Base-by-base conservation (phyloP, 92 coral and sea anemone genomes). In the Umimayanthus chanpuru region DNA sequence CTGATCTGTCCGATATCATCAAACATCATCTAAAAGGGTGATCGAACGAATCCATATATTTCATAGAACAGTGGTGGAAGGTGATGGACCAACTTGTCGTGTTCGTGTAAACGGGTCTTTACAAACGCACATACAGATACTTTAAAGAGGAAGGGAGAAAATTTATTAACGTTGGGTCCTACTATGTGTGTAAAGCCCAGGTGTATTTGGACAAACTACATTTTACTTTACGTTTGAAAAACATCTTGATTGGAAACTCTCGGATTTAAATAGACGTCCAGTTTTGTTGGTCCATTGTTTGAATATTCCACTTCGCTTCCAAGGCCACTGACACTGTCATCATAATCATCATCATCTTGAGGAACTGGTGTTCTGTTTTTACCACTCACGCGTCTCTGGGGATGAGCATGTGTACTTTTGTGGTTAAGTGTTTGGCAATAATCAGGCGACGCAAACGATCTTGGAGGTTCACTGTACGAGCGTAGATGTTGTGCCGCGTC, bases 301-400 rank as follows among this genome's bases (percentile, higher is more conserved):
- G 91, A 79, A 78, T 90, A 92, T 78, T 89, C 94, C 26, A 92
- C 74, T 25, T 90, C 94, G 39, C 91, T 92, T 26, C 94, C 94
- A 5, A 92, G 70, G 21, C 94, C 94, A 71, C 87, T 83, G 39
- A 79, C 91, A 18, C 82, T 90, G 21, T 81, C 88, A 40, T 92
- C 94, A 68, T 88, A 43, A 65, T 44, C 77, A 65, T 85, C 70
- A 29, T 58, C 72, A 18, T 80, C 73, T 9, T 41, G 1, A 68
- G 5, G 32, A 77, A 87, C 8, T 81, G 81, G 30, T 55, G 90
- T 61, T 47, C 89, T 78, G 74, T 90, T 79, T 70, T 85, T 11
- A 43, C 44, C n/a, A 36, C 80, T 9, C 4, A 74, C 65, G 58
- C 50, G 81, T 73, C 66, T 53, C 50, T 64, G 10, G 21, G 23